Evolutionary conservation across 1,140 invertebrate genomes (phyloP).

Genomic region (Zelostemma sp.): DNA sequence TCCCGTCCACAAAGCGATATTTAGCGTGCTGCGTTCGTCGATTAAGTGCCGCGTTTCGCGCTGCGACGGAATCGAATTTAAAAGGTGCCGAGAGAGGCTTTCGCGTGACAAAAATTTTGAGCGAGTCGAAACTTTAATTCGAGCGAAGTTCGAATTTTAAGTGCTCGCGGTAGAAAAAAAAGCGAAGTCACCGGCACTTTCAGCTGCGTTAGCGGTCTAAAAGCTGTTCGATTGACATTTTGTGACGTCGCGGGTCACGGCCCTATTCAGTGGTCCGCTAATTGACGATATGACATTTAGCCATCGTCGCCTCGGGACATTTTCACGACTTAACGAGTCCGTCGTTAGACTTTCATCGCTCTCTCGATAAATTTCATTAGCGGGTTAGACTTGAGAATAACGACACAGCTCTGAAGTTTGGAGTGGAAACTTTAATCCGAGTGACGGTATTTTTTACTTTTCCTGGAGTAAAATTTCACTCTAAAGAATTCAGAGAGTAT

Average conservation of each 20-base stretch:
- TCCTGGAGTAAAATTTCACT: too few relatives aligned
- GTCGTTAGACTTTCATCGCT: constrained; percentile 18
- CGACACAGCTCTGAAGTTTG: too few relatives aligned
- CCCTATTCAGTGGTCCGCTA: constrained; percentile 40
- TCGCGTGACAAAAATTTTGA: constrained; percentile 45
- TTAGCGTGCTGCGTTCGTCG: constrained; percentile 20
- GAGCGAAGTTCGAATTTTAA: constrained; percentile 44
- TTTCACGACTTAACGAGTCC: constrained; percentile 51
- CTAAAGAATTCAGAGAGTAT: too few relatives aligned
- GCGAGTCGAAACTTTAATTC: constrained; percentile 45
- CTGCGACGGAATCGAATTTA: constrained; percentile 41
- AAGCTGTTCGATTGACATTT: constrained; percentile 53
- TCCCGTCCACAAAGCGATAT: constrained; percentile 45
- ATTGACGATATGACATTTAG: constrained; percentile 52
- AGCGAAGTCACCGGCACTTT: constrained; percentile 36
- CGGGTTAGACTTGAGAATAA: too few relatives aligned
- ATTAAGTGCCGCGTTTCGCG: constrained; percentile 11
- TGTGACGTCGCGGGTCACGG: constrained; percentile 47
- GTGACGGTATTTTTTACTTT: too few relatives aligned
- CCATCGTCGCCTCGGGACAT: constrained; percentile 40
- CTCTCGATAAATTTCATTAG: not conserved
- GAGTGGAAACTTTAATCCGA: too few relatives aligned
- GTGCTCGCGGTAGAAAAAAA: constrained; percentile 40
- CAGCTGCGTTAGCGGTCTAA: constrained; percentile 49
- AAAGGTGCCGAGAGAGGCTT: constrained; percentile 37